Evolutionary conservation across 2,797 vertebrate species (phyloP), one percentile per base, ranked within the genome.

Genomic region (Knipowitschia caucasica): DNA sequence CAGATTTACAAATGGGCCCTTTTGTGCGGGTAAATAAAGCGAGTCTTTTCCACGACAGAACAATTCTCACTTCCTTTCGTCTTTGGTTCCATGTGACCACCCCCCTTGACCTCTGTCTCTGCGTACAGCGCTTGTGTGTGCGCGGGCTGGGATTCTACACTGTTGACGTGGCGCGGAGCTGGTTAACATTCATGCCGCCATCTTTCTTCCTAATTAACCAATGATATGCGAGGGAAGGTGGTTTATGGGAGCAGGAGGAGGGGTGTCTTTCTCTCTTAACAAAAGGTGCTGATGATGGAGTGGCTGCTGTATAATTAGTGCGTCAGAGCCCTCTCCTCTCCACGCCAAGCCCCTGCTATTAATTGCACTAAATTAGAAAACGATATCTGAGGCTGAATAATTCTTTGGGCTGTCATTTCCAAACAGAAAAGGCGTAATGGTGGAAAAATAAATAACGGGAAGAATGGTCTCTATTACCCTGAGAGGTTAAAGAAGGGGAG

Each of bases 281-380:
- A 98, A 97, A 97, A 96, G 95, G 93, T 96, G 93, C 95, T 95
- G 95, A 96, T 99, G 95, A 98, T 95, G 94, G 94, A 98, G 94
- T 93, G 93, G 92, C 94, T 94, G 95, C 91, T 89, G 92, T 94
- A 93, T 98, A 97, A 99, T 99, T 99, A 98, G 94, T 86, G 91
- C 94, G 93, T 95, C 95, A 94, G 92, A 91, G 91, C 92, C 91
- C 72, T 78, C 81, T 88, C 77, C 80, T 86, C 92, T 94, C 91
- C 91, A 89, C 89, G 88, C 92, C 89, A 89, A 93, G 92, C 91
- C 92, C 92, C 89, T 77, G 90, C 92, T 94, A 95, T 98, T 98
- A 96, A 99, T 97, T 99, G 95, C 93, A 93, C 92, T 91, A 91
- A 95, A 98, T 96, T 96, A 95, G 93, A 95, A 98, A 96, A 95